These are phyloP conservation scores for Alligator sinensis DNA, from an alignment of 2,113 vertebrate genomes.

Conservation along the genomic window DNA sequence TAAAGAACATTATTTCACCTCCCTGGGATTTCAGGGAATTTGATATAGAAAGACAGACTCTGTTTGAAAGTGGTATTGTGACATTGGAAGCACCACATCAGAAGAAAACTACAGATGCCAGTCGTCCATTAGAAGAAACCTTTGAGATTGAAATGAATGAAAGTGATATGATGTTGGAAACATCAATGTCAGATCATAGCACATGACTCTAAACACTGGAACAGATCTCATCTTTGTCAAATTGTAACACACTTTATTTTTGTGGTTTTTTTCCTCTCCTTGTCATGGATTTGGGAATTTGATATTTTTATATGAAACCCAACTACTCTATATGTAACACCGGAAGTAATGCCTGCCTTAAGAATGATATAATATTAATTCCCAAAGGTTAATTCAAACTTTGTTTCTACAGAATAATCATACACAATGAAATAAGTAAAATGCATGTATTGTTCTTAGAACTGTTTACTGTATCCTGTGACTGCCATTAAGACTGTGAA, in stretches of 20 bases:
- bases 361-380: constrained; percentile 34
- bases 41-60: constrained; percentile 84
- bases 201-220: constrained; percentile 76
- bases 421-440: constrained; percentile 63
- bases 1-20: constrained; percentile 95
- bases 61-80: constrained; percentile 86
- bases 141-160: constrained; percentile 98
- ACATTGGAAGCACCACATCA: constrained; percentile 86
- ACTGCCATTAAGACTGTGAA: constrained; percentile 53
- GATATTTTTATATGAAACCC: constrained; percentile 64
- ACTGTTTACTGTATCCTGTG: constrained; percentile 50
- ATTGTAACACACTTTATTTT: constrained; percentile 47
- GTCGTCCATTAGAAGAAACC: constrained; percentile 87
- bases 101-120: constrained; percentile 88
- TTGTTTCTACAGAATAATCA: constrained; percentile 54
- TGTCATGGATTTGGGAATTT: constrained; percentile 59
- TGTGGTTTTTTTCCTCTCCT: constrained; percentile 51
- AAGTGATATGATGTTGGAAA: constrained; percentile 97
- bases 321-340: constrained; percentile 42
- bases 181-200: constrained; percentile 95
- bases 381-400: constrained; percentile 25
- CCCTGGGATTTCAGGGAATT: constrained; percentile 86
- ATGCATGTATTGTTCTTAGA: constrained; percentile 47
- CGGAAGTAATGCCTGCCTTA: constrained; percentile 46
- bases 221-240: constrained; percentile 17